Evolutionary conservation across 2,888 invertebrate genomes (phyloP).

Genomic region (Micoletzkya japonica): DNA sequence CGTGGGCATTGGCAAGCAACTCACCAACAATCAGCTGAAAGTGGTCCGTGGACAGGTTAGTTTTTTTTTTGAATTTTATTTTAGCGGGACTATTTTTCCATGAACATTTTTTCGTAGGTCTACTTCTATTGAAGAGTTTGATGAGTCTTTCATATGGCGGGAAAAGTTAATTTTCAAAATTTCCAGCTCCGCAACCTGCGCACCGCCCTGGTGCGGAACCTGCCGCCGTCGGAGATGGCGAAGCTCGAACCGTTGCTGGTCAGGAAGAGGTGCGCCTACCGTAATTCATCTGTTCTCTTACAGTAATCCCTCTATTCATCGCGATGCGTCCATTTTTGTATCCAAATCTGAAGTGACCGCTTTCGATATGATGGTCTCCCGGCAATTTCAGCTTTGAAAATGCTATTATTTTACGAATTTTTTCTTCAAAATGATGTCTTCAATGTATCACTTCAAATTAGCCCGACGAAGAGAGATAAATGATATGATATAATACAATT

Average conservation of each 20-base stretch:
- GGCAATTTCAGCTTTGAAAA: no score
- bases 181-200: constrained; percentile 49
- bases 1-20: constrained; percentile 39
- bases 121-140: no score
- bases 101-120: no score
- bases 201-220: constrained; percentile 38
- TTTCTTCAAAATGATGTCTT: no score
- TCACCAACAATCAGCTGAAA: constrained; percentile 48
- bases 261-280: constrained; percentile 35
- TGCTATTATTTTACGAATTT: no score
- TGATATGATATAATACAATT: no score
- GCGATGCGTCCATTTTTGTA: neutral
- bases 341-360: no score
- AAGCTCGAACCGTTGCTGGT: constrained; percentile 45
- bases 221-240: constrained; percentile 49
- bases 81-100: no score
- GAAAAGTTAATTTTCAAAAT: neutral
- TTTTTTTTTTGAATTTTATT: neutral
- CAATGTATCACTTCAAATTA: no score
- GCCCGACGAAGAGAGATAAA: no score
- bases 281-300: no score
- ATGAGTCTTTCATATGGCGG: neutral
- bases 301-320: neutral
- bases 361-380: no score
- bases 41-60: constrained; percentile 55